phyloP scores from a whole-genome alignment of 2,888 invertebrate species.

The Netelia melanura region DNA sequence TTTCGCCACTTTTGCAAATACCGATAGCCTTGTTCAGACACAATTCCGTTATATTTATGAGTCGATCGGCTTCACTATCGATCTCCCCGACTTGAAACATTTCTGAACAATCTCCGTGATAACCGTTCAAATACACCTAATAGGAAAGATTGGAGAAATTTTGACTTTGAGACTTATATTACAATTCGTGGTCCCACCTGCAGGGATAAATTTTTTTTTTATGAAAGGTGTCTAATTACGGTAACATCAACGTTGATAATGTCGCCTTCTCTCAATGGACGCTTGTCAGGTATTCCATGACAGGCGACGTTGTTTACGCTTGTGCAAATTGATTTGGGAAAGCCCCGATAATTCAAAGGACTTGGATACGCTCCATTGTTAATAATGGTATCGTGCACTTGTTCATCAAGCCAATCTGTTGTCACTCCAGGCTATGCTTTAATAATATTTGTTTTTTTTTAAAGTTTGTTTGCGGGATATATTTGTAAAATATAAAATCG shows the following conservation, averaged over 20 bases:
- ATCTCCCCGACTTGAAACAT: slow-evolving; percentile 94
- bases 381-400: slow-evolving; percentile 90
- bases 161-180: not conserved
- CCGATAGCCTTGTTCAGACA: slow-evolving; percentile 88
- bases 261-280: slow-evolving; percentile 93
- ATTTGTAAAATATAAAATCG: not conserved
- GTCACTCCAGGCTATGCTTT: slow-evolving; percentile 89
- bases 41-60: slow-evolving; percentile 90
- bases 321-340: slow-evolving; percentile 96
- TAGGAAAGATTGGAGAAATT: not conserved
- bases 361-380: slow-evolving; percentile 94
- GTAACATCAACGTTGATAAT: slow-evolving; percentile 96
- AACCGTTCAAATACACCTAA: slow-evolving; percentile 92
- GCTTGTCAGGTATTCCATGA: slow-evolving; percentile 96
- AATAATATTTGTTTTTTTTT: slow-evolving; percentile 35
- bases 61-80: slow-evolving; percentile 89
- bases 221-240: slow-evolving; percentile 85
- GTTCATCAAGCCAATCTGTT: slow-evolving; percentile 93
- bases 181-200: not conserved
- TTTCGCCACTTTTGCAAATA: slow-evolving; percentile 86
- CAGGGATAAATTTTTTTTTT: not conserved
- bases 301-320: slow-evolving; percentile 96
- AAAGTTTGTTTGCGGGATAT: not conserved
- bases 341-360: slow-evolving; percentile 93
- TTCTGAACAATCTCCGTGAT: slow-evolving; percentile 96